Percentiles rank a stretch among this genome's conserved stretches.
Evolutionary conservation across 2,888 invertebrate species (phyloP).

Genomic region (Cephus sareptanus): DNA sequence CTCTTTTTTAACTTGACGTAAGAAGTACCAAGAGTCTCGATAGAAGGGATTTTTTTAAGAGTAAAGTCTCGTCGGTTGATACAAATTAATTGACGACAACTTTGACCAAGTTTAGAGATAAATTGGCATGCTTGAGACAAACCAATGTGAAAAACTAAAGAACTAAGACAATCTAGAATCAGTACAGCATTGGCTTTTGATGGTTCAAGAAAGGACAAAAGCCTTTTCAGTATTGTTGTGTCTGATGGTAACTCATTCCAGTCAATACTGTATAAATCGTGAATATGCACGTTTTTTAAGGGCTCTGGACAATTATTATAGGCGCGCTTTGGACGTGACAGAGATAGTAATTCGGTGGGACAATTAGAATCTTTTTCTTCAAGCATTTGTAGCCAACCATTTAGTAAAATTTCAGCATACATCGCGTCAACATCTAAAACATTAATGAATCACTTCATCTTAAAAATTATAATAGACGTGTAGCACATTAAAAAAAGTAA

Average conservation of each 20-base stretch:
- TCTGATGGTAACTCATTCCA: conserved; percentile 31
- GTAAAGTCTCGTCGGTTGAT: conserved; percentile 53
- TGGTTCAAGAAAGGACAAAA: not conserved
- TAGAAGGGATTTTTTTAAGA: conserved; percentile 42
- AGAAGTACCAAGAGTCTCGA: conserved; percentile 55
- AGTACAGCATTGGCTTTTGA: conserved; percentile 35
- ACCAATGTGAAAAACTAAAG: conserved; percentile 49
- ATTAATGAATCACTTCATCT: not conserved
- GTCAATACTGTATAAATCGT: conserved; percentile 52
- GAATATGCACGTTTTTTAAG: conserved; percentile 40
- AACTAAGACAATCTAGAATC: conserved; percentile 55
- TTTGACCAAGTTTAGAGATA: conserved; percentile 47
- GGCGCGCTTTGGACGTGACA: conserved; percentile 44
- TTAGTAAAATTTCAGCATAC: conserved; percentile 46
- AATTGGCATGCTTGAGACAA: conserved; percentile 45
- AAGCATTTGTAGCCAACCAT: conserved; percentile 53
- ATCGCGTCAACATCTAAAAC: conserved; percentile 45
- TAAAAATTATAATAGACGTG: not conserved
- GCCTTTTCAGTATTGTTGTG: conserved; percentile 10
- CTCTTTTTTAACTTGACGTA: conserved; percentile 48
- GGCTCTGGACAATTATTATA: conserved; percentile 34
- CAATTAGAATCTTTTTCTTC: conserved; percentile 35
- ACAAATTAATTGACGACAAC: conserved; percentile 50
- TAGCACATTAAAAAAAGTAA: not conserved
- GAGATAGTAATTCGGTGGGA: conserved; percentile 45